Conservation (phyloP, 2,797 vertebrate genomes). For the Gallinago solitaria region DNA sequence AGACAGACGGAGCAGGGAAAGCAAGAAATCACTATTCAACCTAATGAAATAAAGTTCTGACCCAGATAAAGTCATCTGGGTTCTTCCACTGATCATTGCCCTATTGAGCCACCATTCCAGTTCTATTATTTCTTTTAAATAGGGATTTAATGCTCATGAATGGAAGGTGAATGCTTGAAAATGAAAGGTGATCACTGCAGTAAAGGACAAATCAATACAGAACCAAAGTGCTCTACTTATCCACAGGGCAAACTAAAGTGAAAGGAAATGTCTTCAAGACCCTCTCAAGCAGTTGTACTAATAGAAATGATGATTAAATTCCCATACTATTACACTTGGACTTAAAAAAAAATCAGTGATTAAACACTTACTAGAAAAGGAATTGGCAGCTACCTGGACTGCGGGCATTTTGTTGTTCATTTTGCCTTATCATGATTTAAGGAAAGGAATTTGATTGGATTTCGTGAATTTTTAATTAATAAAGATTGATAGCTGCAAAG, state of each 20-base stretch:
- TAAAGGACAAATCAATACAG: conserved; percentile 73
- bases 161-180: conserved; percentile 64
- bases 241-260: conserved; percentile 59
- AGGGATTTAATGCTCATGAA: conserved; percentile 69
- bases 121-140: conserved; percentile 74
- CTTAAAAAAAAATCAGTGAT: conserved; percentile 57
- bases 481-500: not conserved
- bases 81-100: conserved; percentile 63
- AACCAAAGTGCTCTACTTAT: conserved; percentile 63
- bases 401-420: conserved; percentile 51
- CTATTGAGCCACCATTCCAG: conserved; percentile 61
- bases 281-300: conserved; percentile 49
- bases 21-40: conserved; percentile 36
- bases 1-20: not conserved
- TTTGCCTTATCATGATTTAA: conserved; percentile 59
- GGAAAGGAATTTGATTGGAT: conserved; percentile 61
- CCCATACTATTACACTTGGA: conserved; percentile 31
- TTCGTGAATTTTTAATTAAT: conserved; percentile 68
- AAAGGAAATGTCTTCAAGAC: conserved; percentile 59
- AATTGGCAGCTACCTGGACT: conserved; percentile 50
- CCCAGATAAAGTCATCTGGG: conserved; percentile 52
- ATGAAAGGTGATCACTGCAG: conserved; percentile 71
- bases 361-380: conserved; percentile 68
- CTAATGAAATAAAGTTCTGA: conserved; percentile 62
- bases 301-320: conserved; percentile 65